Evolutionary conservation across 2,888 invertebrate genomes (phyloP).

Genomic region (Drosophila hamatofila): DNA sequence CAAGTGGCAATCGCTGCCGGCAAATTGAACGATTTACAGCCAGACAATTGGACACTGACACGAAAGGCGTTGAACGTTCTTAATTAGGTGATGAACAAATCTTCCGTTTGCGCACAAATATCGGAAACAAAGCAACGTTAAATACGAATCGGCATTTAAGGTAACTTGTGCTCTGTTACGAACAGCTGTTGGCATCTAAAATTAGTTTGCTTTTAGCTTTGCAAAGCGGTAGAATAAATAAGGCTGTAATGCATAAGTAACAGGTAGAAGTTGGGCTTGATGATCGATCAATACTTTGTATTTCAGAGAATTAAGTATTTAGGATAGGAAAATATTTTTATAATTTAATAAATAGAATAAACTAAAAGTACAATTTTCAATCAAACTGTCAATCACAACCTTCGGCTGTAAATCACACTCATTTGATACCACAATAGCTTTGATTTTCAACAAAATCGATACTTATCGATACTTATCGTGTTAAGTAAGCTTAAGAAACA

Average conservation of each 20-base stretch:
- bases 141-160: slow-evolving; percentile 29
- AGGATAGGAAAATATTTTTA: no score
- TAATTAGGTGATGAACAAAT: slow-evolving; percentile 65
- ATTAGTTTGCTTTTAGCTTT: not conserved
- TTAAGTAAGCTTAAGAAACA: no score
- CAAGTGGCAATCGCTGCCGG: slow-evolving; percentile 69
- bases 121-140: slow-evolving; percentile 30
- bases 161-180: slow-evolving; percentile 56
- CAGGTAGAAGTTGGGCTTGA: not conserved
- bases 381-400: no score
- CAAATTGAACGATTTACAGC: slow-evolving; percentile 61
- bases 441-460: no score
- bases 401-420: no score
- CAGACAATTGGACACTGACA: slow-evolving; percentile 3
- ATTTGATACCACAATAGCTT: no score
- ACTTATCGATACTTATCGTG: no score
- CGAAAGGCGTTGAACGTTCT: slow-evolving; percentile 38
- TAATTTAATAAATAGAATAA: not conserved
- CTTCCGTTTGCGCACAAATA: slow-evolving; percentile 10
- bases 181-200: slow-evolving; percentile 13
- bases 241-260: not conserved
- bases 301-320: not conserved
- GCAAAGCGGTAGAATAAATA: not conserved
- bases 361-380: no score
- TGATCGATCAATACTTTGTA: not conserved